Conservation (phyloP, 2,113 vertebrate genomes). For the Pionites leucogaster region DNA sequence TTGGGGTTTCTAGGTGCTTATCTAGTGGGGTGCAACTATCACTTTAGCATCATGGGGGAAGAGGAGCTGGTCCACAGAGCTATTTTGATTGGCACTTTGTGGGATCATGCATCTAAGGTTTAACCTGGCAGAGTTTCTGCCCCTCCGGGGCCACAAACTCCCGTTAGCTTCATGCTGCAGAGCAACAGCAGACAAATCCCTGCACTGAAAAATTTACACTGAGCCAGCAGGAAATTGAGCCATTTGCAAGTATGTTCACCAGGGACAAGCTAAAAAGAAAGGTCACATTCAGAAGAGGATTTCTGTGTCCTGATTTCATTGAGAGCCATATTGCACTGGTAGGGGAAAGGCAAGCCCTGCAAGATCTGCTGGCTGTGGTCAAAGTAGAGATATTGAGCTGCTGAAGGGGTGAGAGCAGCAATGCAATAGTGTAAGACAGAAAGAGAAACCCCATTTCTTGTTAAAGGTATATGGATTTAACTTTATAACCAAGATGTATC, state of each 20-base stretch:
- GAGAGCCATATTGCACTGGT: background rate
- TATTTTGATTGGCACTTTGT: background rate
- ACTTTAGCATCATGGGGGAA: background rate
- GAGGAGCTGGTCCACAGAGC: background rate
- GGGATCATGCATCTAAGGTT: background rate
- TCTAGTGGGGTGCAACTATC: background rate
- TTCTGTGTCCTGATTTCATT: background rate
- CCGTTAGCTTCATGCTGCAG: background rate
- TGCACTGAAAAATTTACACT: background rate
- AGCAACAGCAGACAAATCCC: background rate
- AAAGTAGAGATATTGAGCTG: background rate
- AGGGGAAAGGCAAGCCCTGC: background rate
- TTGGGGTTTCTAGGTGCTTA: background rate
- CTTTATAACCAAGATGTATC: background rate
- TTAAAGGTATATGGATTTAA: background rate
- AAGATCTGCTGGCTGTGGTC: accelerated
- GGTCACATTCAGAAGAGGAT: background rate
- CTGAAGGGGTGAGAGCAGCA: background rate
- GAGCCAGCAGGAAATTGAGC: constrained; percentile 44
- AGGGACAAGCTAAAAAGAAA: constrained; percentile 8
- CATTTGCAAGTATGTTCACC: background rate
- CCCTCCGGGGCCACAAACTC: background rate
- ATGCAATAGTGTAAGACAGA: background rate
- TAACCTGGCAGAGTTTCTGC: background rate
- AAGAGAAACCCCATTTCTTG: background rate